Conservation (phyloP, 1,140 invertebrate genomes). For the Chelonus insularis region DNA sequence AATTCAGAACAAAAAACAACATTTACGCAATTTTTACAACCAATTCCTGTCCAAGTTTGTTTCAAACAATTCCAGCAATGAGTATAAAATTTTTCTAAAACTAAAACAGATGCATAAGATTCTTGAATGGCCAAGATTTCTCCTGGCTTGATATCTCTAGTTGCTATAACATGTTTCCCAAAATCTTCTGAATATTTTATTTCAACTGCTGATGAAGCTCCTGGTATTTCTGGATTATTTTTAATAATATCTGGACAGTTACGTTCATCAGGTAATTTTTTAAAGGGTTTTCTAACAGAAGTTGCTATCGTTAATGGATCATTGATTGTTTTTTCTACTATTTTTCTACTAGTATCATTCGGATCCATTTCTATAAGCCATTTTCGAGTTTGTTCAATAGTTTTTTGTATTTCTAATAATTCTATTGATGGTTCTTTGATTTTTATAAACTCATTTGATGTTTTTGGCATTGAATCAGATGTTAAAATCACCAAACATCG, state of each 20-base stretch:
- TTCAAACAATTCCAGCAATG: constrained; percentile 76
- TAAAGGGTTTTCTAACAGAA: background rate
- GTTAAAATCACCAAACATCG: constrained; percentile 15
- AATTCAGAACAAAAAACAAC: constrained; percentile 70
- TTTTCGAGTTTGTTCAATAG: background rate
- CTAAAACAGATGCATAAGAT: constrained; percentile 70
- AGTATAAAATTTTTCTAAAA: constrained; percentile 63
- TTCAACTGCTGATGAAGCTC: constrained; percentile 15
- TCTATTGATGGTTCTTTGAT: too few species aligned
- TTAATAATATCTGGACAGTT: constrained; percentile 1
- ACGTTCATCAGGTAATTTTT: constrained; percentile 15
- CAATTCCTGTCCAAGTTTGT: constrained; percentile 63
- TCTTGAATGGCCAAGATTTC: constrained; percentile 77
- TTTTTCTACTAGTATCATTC: background rate
- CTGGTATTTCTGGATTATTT: constrained; percentile 25
- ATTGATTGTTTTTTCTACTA: constrained; percentile 7
- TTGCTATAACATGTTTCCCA: constrained; percentile 67
- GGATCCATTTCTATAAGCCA: constrained; percentile 18
- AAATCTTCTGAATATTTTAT: constrained; percentile 48
- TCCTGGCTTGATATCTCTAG: constrained; percentile 67
- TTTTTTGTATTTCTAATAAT: background rate
- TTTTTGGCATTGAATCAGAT: too few species aligned
- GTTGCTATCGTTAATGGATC: background rate
- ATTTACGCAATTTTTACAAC: constrained; percentile 66
- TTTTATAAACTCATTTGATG: too few species aligned